Base-by-base conservation (phyloP, 2,888 invertebrate genomes). In the Pycnomerus fuliginosus region DNA sequence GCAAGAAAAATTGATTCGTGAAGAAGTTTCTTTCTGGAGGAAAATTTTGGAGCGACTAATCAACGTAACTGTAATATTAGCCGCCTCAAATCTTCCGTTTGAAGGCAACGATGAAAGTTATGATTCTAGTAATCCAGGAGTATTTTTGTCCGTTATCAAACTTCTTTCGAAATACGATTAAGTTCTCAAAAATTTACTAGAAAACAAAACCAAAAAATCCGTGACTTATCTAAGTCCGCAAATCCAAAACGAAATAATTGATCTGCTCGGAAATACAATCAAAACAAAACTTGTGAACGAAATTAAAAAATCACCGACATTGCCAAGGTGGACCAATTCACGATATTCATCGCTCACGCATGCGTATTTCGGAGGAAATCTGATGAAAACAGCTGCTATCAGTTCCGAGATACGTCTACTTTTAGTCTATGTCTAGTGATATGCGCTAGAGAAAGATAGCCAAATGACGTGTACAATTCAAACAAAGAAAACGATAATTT, bases 231-330 rank as follows among this genome's bases (percentile, higher is more conserved):
- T 31, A 22, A 39, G 32, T 12, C 24, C 39, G n/a, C 11, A 23
- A 14, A 39, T 39, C 5, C 39, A 31, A 31, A 39, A 39, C 12
- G 39, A 39, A 31, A 16, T 39, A 22, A 39, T 31, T 11, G n/a
- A 37, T 3, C 17, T 37, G 11, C 16, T 37, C 10, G 25, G 27
- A 5, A 37, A 28, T 37, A 1, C 37, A 15, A 20, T 37, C 10
- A 37, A 37, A 37, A 7, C 14, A 13, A 10, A 37, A 11, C 5
- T 37, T 16, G 8, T 37, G 10, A 13, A 12, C 2, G 14, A 11
- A 37, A 27, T 37, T 12, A 37, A 16, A n/a, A n/a, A n/a, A n/a
- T n/a, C n/a, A n/a, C n/a, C n/a, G n/a, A n/a, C n/a, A n/a, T n/a
- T n/a, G n/a, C n/a, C n/a, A n/a, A n/a, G n/a, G n/a, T n/a, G n/a